These are phyloP conservation scores for Tholera decimalis DNA, from an alignment of 2,888 invertebrate genomes.

Conservation along the genomic window DNA sequence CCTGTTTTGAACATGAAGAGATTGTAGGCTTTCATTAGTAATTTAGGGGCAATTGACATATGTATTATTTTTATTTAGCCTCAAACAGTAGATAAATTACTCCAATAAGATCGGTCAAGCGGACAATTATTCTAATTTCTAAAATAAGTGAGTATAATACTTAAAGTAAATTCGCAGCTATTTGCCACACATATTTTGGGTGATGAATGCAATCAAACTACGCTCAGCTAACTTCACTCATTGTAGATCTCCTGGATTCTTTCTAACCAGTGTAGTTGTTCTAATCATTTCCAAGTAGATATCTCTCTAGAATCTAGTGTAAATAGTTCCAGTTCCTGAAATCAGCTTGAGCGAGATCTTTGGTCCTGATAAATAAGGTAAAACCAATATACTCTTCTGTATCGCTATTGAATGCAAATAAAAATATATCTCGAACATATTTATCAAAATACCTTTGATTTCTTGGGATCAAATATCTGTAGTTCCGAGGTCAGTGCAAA, in stretches of 20 bases:
- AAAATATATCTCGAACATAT: no score
- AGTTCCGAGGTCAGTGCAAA: not conserved
- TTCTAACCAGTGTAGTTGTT: conserved; percentile 23
- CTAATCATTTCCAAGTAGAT: conserved; percentile 28
- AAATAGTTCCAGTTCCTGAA: conserved; percentile 22
- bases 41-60: not conserved
- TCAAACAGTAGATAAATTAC: not conserved
- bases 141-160: conserved; percentile 17
- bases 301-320: conserved; percentile 31
- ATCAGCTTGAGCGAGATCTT: conserved; percentile 8
- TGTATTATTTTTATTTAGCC: conserved; percentile 2
- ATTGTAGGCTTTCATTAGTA: not conserved
- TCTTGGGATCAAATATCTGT: no score
- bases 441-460: no score
- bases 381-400: no score
- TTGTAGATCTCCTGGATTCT: conserved; percentile 29
- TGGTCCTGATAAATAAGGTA: not conserved
- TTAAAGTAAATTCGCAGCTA: not conserved
- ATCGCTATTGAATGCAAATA: no score
- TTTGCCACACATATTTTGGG: not conserved
- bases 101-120: not conserved
- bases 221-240: conserved; percentile 53
- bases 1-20: not conserved
- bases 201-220: conserved; percentile 10
- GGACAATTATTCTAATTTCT: not conserved